Conservation (phyloP, 2,888 invertebrate species). For the Eupithecia abbreviata region DNA sequence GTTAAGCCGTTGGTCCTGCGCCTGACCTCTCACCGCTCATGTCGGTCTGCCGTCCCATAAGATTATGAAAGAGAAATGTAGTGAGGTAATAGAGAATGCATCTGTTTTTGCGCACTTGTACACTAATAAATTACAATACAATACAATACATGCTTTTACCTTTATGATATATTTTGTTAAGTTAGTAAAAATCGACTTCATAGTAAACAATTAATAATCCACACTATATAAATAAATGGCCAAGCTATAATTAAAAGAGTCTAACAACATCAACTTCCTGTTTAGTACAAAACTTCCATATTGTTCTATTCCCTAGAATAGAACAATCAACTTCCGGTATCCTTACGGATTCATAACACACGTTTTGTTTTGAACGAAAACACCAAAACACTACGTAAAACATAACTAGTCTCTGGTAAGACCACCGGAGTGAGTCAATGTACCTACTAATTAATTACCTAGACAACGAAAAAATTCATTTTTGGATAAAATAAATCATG, state of each 20-base stretch:
- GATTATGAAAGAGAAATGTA: too few relatives aligned
- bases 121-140: too few relatives aligned
- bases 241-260: background rate
- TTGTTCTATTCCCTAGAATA: background rate
- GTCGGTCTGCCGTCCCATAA: too few relatives aligned
- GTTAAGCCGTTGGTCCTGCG: too few relatives aligned
- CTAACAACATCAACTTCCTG: background rate
- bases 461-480: background rate
- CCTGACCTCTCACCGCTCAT: too few relatives aligned
- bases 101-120: too few relatives aligned
- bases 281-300: background rate
- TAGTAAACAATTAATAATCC: too few relatives aligned
- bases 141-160: too few relatives aligned
- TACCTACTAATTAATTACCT: background rate
- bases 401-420: too few relatives aligned
- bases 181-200: too few relatives aligned
- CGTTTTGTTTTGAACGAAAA: conserved; percentile 1
- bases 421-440: background rate
- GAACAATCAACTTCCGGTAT: conserved; percentile 4
- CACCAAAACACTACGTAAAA: background rate
- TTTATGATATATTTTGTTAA: too few relatives aligned
- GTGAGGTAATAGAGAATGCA: too few relatives aligned
- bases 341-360: background rate
- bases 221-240: background rate
- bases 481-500: background rate